These are phyloP conservation scores for Cepaea nemoralis DNA, from an alignment of 1,140 invertebrate genomes.

Conservation along the genomic window DNA sequence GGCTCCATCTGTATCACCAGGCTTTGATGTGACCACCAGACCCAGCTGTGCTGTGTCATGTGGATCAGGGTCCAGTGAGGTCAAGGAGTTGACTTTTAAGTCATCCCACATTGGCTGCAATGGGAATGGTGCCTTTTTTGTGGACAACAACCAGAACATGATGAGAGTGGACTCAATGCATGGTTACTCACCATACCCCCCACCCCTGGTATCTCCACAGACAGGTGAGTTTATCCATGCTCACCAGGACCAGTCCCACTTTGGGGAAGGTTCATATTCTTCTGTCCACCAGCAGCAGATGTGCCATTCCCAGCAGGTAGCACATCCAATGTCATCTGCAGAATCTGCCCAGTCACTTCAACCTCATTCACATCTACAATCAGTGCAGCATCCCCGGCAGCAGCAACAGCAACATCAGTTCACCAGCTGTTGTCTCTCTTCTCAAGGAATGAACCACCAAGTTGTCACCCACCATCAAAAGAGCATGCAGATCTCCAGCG, in stretches of 20 bases:
- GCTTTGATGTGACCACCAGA: constrained; percentile 45
- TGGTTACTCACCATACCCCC: constrained; percentile 17
- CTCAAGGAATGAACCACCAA: constrained; percentile 6
- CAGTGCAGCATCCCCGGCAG: constrained; percentile 3
- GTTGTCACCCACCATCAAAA: constrained; percentile 1
- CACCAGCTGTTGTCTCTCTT: constrained; percentile 24
- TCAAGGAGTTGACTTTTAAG: constrained; percentile 34
- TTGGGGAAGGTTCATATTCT: constrained; percentile 10
- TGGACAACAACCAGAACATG: constrained; percentile 65
- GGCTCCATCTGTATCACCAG: background rate
- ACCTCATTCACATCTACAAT: constrained; percentile 39
- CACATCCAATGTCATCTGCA: constrained; percentile 37
- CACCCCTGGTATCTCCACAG: constrained; percentile 4
- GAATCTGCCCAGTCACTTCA: constrained; percentile 18
- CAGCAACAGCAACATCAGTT: constrained; percentile 23
- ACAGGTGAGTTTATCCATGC: constrained; percentile 1
- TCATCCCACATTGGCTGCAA: background rate
- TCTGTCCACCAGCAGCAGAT: constrained; percentile 28
- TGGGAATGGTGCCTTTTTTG: constrained; percentile 49
- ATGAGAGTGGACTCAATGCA: constrained; percentile 53
- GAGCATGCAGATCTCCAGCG: constrained; percentile 27
- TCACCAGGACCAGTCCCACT: background rate
- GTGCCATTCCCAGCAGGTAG: background rate
- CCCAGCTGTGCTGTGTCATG: constrained; percentile 39
- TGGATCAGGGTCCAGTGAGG: constrained; percentile 21